Evolutionary conservation across 92 coral and sea anemone species (phyloP).

Genomic region (Phymanthus crucifer): DNA sequence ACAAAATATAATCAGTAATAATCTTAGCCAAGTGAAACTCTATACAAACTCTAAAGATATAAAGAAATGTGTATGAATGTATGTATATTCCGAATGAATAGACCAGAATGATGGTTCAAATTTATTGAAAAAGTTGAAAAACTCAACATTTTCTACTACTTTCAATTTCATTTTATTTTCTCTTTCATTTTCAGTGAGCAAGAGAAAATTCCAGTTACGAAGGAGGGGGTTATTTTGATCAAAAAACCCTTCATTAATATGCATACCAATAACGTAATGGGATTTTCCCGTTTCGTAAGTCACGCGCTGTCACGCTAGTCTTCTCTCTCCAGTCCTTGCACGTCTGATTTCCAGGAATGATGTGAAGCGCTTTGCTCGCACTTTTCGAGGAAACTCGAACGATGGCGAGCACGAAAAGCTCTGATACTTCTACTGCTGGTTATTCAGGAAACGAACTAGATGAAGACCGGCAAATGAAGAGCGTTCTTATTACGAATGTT

Average conservation of each 20-base stretch:
- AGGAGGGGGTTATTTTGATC: not conserved
- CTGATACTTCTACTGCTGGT: not conserved
- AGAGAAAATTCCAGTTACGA: not conserved
- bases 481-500: conserved; percentile 41
- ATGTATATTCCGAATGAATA: too few relatives aligned
- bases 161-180: not conserved
- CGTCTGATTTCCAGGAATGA: conserved; percentile 19
- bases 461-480: conserved; percentile 14
- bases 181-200: not conserved
- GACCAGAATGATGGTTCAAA: too few relatives aligned
- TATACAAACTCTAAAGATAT: too few relatives aligned
- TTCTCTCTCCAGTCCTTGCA: conserved; percentile 9
- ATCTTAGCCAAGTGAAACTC: too few relatives aligned
- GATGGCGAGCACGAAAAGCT: not conserved
- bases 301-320: conserved; percentile 22
- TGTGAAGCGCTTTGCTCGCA: not conserved
- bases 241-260: not conserved
- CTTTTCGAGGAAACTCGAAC: not conserved
- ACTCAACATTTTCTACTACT: not conserved
- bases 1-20: too few relatives aligned
- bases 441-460: not conserved
- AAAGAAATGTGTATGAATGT: too few relatives aligned
- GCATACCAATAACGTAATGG: not conserved
- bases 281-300: conserved; percentile 16
- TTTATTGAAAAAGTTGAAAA: too few relatives aligned